These are phyloP conservation scores for Gymnoscopelus microlampas DNA, from an alignment of 2,797 vertebrate genomes.

Conservation along the genomic window DNA sequence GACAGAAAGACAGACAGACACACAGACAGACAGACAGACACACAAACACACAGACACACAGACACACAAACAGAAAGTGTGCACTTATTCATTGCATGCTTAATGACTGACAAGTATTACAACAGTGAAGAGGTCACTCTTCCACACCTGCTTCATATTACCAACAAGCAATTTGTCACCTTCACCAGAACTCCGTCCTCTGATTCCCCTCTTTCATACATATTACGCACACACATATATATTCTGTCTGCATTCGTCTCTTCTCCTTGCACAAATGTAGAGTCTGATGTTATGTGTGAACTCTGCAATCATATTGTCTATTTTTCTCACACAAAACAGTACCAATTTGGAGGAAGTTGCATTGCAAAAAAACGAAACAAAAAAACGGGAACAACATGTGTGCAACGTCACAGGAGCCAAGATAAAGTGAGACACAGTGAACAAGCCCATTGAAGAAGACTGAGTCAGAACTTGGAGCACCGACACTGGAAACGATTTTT, in stretches of 20 bases:
- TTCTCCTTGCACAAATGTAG: neutral
- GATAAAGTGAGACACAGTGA: conserved; percentile 25
- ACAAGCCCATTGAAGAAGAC: neutral
- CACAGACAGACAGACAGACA: conserved; percentile 34
- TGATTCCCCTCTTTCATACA: no score
- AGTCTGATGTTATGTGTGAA: conserved; percentile 16
- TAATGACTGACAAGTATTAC: conserved; percentile 15
- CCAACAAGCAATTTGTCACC: conserved; percentile 68
- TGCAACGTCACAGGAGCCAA: conserved; percentile 6
- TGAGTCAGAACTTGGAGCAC: neutral
- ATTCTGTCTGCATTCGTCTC: neutral
- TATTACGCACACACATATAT: no score
- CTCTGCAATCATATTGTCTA: neutral
- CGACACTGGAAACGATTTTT: neutral
- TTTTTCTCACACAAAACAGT: neutral
- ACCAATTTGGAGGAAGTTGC: conserved; percentile 67
- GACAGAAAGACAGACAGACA: conserved; percentile 5
- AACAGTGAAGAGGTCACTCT: conserved; percentile 38
- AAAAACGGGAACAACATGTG: conserved; percentile 62
- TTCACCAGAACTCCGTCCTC: conserved; percentile 58
- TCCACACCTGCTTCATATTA: conserved; percentile 76
- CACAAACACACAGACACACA: conserved; percentile 24
- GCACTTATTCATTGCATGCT: neutral
- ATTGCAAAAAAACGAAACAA: neutral
- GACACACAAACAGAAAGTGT: neutral